A percentile compares a stretch with the other conserved stretches of the same genome.
Conservation (phyloP, 2,113 vertebrate species). For the Ammodytes marinus region DNA sequence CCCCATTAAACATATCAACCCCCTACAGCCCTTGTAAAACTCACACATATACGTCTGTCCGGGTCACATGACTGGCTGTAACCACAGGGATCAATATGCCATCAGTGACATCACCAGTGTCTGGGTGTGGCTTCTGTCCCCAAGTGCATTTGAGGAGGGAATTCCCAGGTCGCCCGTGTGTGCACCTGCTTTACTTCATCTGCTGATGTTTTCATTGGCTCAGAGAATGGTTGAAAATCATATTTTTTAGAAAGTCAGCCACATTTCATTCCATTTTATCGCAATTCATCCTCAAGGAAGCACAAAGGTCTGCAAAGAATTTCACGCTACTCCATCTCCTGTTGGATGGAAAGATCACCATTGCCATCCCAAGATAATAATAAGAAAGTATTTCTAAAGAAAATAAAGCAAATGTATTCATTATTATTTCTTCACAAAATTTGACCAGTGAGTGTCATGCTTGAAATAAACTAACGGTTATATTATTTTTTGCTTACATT, state of each 20-base stretch:
- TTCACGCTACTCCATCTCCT: neutral
- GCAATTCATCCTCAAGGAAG: neutral
- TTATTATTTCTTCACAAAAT: neutral
- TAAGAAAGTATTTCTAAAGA: neutral
- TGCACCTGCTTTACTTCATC: constrained; percentile 18
- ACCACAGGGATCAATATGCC: constrained; percentile 61
- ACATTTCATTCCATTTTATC: neutral
- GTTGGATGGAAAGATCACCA: neutral
- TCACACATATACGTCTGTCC: constrained; percentile 37
- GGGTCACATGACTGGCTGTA: constrained; percentile 55
- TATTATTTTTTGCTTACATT: neutral
- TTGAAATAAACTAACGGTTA: neutral
- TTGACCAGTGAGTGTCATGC: neutral
- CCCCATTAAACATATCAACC: constrained; percentile 31
- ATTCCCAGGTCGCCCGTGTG: constrained; percentile 33
- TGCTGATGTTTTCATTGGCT: constrained; percentile 4
- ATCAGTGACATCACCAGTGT: constrained; percentile 71
- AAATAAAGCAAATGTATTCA: neutral
- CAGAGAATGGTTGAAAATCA: constrained; percentile 3
- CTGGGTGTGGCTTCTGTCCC: constrained; percentile 41
- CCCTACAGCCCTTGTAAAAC: constrained; percentile 17
- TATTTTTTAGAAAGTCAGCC: constrained; percentile 12
- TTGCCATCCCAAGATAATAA: neutral
- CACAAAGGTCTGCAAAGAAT: neutral
- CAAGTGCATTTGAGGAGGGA: constrained; percentile 21